Evolutionary conservation across 2,113 vertebrate genomes (phyloP), one percentile per base, ranked within the genome.

Genomic region (Chascanopsetta lugubris): DNA sequence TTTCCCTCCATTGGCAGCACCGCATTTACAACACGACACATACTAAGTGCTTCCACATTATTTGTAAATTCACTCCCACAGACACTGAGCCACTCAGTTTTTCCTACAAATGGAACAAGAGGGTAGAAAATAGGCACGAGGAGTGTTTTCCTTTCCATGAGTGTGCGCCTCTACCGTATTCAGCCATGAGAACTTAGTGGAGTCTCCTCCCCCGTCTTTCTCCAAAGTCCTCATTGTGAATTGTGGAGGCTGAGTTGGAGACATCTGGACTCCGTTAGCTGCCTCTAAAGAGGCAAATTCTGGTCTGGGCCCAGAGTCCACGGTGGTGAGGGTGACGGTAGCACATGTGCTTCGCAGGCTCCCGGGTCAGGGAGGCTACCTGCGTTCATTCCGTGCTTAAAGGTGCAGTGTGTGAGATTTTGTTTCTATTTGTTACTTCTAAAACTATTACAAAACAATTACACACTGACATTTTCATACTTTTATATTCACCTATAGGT

Each of bases 241-340:
- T 74, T 61, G 58, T 53, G 21, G 8, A 69, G 58, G n/a, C 64
- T 85, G 84, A 88, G 61, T 84, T 81, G 86, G 17, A 56, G 17
- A 82, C 92, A 93, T 92, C 89, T 93, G 91, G 90, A 87, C 58
- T 79, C 72, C 61, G 59, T 93, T 90, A 69, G 61, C 72, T 62
- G 12, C 56, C 38, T 64, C 64, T 72, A 54, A 80, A 77, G 73
- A 77, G 64, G 55, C 75, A 55, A 61, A 76, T 69, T 81, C 61
- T 74, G 40, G 21, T 70, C 70, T 71, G 8, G 61, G 77, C 74
- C 57, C 54, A 3, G n/a, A 45, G 53, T 72, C 77, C 60, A 42
- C 11, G 43, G 73, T 53, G 76, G 61, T 69, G 9, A 51, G 57
- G 67, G 64, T 73, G 72, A 83, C 85, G 38, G 90, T 91, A 91